Percentiles rank a stretch among this genome's conserved stretches.
Conservation (phyloP, 2,797 vertebrate species). For the Syngnathus acus region DNA sequence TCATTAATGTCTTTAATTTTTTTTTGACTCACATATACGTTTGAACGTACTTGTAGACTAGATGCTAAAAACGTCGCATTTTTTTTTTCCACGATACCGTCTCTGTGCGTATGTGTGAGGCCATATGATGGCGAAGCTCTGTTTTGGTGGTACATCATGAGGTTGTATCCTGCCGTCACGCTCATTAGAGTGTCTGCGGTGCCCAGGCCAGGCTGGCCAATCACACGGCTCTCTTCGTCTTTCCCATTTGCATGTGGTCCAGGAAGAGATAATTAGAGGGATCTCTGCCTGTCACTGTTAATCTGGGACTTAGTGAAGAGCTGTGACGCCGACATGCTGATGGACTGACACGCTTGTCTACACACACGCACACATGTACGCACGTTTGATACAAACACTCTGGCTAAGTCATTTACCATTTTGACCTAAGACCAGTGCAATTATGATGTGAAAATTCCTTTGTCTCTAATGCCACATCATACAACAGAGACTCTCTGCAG, state of each 20-base stretch:
- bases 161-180: constrained; percentile 62
- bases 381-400: constrained; percentile 19
- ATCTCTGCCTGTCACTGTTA: constrained; percentile 80
- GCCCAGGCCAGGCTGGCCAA: constrained; percentile 52
- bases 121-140: constrained; percentile 19
- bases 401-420: constrained; percentile 9
- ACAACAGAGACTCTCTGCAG: constrained; percentile 22
- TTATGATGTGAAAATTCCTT: constrained; percentile 22
- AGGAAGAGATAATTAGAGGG: constrained; percentile 77
- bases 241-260: constrained; percentile 74
- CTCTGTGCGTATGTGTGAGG: not conserved
- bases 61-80: too few relatives aligned
- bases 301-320: constrained; percentile 72
- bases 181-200: constrained; percentile 61
- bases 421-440: constrained; percentile 29
- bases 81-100: too few relatives aligned
- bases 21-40: too few relatives aligned
- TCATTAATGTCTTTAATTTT: too few relatives aligned
- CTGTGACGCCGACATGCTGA: constrained; percentile 69
- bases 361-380: constrained; percentile 17
- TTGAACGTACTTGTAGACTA: too few relatives aligned
- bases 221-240: constrained; percentile 47
- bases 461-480: constrained; percentile 23
- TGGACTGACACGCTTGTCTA: constrained; percentile 52
- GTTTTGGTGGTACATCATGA: constrained; percentile 50